Conservation (phyloP, 2,797 vertebrate genomes). For the Carapus acus region DNA sequence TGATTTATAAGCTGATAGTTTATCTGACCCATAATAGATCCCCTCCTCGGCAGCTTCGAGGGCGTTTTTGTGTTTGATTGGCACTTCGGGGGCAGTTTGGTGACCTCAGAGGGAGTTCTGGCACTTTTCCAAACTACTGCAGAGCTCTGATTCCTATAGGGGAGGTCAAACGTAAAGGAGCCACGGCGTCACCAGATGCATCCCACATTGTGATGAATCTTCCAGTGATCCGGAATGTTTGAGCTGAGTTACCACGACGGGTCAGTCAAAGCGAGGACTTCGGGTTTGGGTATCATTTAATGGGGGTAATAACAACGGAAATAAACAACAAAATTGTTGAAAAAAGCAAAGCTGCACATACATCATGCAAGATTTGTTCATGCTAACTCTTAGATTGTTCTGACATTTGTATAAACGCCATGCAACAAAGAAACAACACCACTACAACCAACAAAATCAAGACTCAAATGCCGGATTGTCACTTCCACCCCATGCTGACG, state of each 20-base stretch:
- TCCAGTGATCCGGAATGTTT: neutral
- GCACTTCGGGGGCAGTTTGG: conserved; percentile 34
- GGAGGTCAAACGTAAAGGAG: conserved; percentile 17
- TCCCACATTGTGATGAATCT: too few relatives aligned
- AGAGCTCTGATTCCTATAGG: neutral
- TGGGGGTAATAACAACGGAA: too few relatives aligned
- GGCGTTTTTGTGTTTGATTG: conserved; percentile 28
- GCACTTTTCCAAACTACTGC: conserved; percentile 6
- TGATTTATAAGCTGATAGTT: too few relatives aligned
- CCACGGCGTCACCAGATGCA: neutral
- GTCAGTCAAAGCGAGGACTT: neutral
- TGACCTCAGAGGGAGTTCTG: conserved; percentile 4
- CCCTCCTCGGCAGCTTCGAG: conserved; percentile 19
- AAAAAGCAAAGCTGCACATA: neutral
- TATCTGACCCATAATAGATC: conserved; percentile 37
- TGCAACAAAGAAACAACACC: too few relatives aligned
- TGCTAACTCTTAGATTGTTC: too few relatives aligned
- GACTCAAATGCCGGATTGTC: conserved; percentile 60
- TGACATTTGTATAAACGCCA: too few relatives aligned
- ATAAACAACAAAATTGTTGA: too few relatives aligned
- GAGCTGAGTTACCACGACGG: neutral
- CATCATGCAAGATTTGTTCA: neutral
- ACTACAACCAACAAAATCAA: too few relatives aligned
- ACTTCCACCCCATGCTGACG: conserved; percentile 26
- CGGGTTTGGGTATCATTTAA: neutral